Evolutionary conservation across 2,113 vertebrate species (phyloP).

Genomic region (Cyprinodon variegatus): DNA sequence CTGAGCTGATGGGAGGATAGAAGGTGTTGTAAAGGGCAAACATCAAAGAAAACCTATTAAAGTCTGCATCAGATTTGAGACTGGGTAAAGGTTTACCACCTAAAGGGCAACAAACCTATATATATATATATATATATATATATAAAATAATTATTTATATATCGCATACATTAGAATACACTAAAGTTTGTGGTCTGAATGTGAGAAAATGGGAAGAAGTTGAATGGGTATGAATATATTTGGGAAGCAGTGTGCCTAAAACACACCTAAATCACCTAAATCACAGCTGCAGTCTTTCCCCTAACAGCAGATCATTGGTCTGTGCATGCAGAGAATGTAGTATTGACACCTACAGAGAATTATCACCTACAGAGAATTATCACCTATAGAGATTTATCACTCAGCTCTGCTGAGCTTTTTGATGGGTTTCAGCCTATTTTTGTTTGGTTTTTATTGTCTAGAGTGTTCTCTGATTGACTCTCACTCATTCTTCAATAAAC

Average conservation of each 20-base stretch:
- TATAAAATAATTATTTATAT: too few relatives aligned
- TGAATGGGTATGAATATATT: background rate
- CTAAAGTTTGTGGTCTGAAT: background rate
- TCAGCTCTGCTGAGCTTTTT: conserved; percentile 12
- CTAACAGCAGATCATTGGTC: background rate
- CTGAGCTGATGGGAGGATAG: too few relatives aligned
- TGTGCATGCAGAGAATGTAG: conserved; percentile 1
- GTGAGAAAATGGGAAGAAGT: background rate
- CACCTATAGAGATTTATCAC: background rate
- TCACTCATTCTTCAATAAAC: conserved; percentile 4
- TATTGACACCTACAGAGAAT: conserved; percentile 13
- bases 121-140: too few relatives aligned
- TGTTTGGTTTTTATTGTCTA: background rate
- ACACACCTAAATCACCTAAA: background rate
- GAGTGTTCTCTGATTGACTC: background rate
- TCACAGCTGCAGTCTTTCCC: background rate
- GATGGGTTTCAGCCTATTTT: conserved; percentile 1
- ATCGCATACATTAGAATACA: background rate
- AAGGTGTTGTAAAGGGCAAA: too few relatives aligned
- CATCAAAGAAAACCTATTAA: too few relatives aligned
- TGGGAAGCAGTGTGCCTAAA: background rate
- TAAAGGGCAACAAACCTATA: too few relatives aligned
- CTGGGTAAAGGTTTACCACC: too few relatives aligned
- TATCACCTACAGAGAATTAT: conserved; percentile 15
- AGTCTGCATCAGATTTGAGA: too few relatives aligned